These are phyloP conservation scores for Galeopsomyia nigrocyanea DNA, from an alignment of 2,888 invertebrate genomes.

Conservation along the genomic window DNA sequence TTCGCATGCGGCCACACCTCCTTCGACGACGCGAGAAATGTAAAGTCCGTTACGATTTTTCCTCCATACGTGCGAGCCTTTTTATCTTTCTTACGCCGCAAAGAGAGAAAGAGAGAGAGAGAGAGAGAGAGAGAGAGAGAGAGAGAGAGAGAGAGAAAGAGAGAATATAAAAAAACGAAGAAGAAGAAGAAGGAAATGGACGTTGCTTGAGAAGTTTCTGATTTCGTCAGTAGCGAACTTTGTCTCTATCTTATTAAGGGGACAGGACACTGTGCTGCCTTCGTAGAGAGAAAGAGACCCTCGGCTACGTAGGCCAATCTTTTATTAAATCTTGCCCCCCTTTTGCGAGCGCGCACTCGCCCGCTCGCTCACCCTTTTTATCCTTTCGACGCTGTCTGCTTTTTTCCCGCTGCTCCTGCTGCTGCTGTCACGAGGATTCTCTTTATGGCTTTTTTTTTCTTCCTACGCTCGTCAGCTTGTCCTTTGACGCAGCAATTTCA, in stretches of 20 bases:
- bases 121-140: too few species aligned
- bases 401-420: too few species aligned
- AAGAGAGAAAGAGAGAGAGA: too few species aligned
- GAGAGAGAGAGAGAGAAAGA: too few species aligned
- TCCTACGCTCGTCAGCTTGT: constrained; percentile 4
- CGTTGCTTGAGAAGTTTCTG: not conserved
- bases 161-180: not conserved
- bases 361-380: not conserved
- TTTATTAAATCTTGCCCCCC: constrained; percentile 60
- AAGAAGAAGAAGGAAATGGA: constrained; percentile 1
- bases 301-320: constrained; percentile 54
- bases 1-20: constrained; percentile 17
- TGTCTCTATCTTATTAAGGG: constrained; percentile 40
- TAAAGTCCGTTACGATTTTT: constrained; percentile 7
- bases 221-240: constrained; percentile 13
- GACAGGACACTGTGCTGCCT: not conserved
- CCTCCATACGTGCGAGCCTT: constrained; percentile 4
- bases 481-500: too few species aligned
- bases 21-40: constrained; percentile 32
- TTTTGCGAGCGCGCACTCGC: constrained; percentile 31
- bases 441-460: constrained; percentile 41
- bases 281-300: constrained; percentile 20
- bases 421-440: constrained; percentile 32
- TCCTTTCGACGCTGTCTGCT: not conserved
- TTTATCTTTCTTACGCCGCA: not conserved